A percentile compares a stretch with the other conserved stretches of the same genome.
Conservation (phyloP, 2,888 invertebrate genomes). For the Amphipoea oculea region DNA sequence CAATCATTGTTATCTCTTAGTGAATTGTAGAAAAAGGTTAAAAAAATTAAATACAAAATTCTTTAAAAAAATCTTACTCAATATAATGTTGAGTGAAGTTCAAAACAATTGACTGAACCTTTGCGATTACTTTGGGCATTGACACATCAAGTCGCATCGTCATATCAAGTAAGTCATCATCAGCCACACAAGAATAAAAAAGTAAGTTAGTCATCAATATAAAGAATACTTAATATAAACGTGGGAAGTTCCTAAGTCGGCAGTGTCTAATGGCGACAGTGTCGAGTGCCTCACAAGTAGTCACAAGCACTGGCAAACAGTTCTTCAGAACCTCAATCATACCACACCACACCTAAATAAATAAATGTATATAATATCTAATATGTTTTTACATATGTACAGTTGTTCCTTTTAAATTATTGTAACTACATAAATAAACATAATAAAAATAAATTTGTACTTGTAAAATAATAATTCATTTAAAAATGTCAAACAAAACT, state of each 20-base stretch:
- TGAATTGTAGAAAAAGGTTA: slow-evolving; percentile 49
- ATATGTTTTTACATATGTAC: slow-evolving; percentile 90
- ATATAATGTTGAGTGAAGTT: slow-evolving; percentile 62
- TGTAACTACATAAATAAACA: slow-evolving; percentile 85
- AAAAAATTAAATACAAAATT: slow-evolving; percentile 58
- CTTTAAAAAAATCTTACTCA: slow-evolving; percentile 38
- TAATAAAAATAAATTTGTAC: slow-evolving; percentile 87
- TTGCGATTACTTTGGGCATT: slow-evolving; percentile 72
- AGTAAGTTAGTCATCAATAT: slow-evolving; percentile 58
- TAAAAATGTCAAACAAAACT: slow-evolving; percentile 81
- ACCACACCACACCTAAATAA: slow-evolving; percentile 87
- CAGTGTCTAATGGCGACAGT: slow-evolving; percentile 73
- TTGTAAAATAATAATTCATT: slow-evolving; percentile 82
- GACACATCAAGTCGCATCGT: slow-evolving; percentile 61
- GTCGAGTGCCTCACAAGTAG: slow-evolving; percentile 78
- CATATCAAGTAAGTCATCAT: slow-evolving; percentile 41
- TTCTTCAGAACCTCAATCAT: slow-evolving; percentile 83
- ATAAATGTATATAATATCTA: slow-evolving; percentile 89
- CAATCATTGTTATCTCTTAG: slow-evolving; percentile 42
- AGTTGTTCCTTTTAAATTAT: slow-evolving; percentile 84
- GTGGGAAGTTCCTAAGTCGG: slow-evolving; percentile 66
- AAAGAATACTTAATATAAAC: slow-evolving; percentile 57
- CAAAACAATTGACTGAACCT: slow-evolving; percentile 79
- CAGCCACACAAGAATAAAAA: slow-evolving; percentile 57
- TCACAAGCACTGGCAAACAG: slow-evolving; percentile 78